These are phyloP conservation scores for Heliconius erato DNA, from an alignment of 2,888 invertebrate species.

Conservation along the genomic window DNA sequence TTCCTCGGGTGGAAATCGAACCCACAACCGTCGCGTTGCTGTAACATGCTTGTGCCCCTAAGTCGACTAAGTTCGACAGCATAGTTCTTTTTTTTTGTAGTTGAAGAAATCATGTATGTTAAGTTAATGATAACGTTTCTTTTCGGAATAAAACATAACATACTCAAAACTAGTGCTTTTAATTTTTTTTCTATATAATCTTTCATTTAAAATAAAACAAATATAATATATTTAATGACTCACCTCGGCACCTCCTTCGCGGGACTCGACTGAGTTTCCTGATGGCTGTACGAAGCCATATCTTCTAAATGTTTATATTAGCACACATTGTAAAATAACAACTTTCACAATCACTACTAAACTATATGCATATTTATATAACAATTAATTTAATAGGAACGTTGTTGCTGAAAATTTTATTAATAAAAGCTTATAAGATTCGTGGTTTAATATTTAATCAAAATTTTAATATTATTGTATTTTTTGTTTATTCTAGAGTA, in stretches of 20 bases:
- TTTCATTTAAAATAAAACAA: no score
- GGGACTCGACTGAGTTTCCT: constrained; percentile 77
- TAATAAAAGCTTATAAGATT: constrained; percentile 27
- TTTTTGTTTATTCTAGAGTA: not conserved
- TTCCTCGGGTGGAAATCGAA: no score
- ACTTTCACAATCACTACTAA: constrained; percentile 20
- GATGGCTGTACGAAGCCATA: constrained; percentile 75
- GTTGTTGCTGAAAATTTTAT: constrained; percentile 42
- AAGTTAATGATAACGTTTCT: no score
- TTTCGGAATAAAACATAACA: no score
- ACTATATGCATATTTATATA: constrained; percentile 18
- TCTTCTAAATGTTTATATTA: constrained; percentile 56
- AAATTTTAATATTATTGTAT: not conserved
- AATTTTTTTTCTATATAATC: no score
- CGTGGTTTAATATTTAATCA: not conserved
- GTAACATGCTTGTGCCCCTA: no score
- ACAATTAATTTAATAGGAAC: constrained; percentile 48
- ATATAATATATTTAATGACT: constrained; percentile 48
- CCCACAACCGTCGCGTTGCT: no score
- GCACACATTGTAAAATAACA: constrained; percentile 62
- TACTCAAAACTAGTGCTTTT: no score
- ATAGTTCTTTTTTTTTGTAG: no score
- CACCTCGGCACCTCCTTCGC: constrained; percentile 77
- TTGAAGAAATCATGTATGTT: no score
- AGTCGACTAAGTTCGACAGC: no score